A percentile compares a stretch with the other conserved stretches of the same genome.
Evolutionary conservation across 2,113 vertebrate species (phyloP).

Genomic region (Procavia capensis): DNA sequence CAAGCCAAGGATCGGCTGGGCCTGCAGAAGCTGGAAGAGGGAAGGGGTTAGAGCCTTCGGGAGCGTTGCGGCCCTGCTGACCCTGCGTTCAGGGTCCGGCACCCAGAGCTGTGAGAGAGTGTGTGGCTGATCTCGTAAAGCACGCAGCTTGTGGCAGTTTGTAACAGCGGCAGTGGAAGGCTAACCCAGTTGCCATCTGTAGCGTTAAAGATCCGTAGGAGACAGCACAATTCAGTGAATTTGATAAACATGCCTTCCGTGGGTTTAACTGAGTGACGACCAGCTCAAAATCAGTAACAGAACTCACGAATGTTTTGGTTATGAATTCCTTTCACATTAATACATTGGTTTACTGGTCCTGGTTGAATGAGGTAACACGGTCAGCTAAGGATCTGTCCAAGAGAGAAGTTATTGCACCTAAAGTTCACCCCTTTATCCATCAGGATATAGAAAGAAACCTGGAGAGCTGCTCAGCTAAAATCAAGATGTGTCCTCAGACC

Average conservation of each 20-base stretch:
- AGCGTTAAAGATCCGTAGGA: too few species aligned
- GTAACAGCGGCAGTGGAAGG: too few species aligned
- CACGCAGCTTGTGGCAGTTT: too few species aligned
- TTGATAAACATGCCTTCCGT: neutral
- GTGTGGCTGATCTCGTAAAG: neutral
- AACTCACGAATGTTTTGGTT: too few species aligned
- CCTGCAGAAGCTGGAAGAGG: neutral
- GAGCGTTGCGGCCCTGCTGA: neutral
- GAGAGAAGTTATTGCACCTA: rapidly evolving
- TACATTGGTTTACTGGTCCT: too few species aligned
- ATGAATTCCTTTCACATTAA: neutral
- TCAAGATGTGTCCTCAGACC: neutral
- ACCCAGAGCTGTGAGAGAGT: neutral
- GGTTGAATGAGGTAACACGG: neutral
- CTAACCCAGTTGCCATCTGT: too few species aligned
- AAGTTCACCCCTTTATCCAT: neutral
- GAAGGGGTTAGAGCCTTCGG: neutral
- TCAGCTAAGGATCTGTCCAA: neutral
- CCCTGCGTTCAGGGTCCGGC: neutral
- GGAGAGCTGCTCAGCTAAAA: neutral
- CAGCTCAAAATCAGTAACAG: neutral
- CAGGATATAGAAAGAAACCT: neutral
- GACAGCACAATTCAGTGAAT: neutral
- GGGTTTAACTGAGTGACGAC: neutral
- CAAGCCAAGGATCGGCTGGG: neutral